Evolutionary conservation across 1,140 invertebrate species (phyloP).

Genomic region (Phymastichus coffea): DNA sequence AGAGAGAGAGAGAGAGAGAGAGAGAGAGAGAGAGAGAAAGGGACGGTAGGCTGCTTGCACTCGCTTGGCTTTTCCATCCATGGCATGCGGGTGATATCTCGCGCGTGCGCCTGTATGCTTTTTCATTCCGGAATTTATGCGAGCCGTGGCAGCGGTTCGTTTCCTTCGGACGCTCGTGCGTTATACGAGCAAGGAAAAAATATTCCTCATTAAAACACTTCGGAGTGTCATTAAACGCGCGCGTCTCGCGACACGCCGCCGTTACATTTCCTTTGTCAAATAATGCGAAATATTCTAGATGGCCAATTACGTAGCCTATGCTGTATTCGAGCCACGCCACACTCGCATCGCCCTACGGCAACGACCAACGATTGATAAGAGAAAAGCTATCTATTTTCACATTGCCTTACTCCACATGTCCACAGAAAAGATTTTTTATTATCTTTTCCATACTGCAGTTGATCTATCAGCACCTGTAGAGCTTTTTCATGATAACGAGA

Average conservation of each 20-base stretch:
- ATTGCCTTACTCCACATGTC: no score
- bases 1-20: not conserved
- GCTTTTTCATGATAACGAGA: no score
- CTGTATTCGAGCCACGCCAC: no score
- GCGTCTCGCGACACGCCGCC: not conserved
- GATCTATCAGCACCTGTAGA: no score
- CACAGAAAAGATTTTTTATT: no score
- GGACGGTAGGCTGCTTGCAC: not conserved
- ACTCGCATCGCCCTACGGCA: no score
- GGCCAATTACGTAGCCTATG: no score
- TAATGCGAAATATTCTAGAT: conserved; percentile 18
- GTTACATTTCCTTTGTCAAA: conserved; percentile 2
- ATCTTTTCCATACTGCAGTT: no score
- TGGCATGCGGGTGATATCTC: conserved; percentile 27
- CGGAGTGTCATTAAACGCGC: conserved; percentile 14
- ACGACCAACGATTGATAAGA: no score
- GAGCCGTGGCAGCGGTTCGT: not conserved
- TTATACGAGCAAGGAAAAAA: conserved; percentile 2
- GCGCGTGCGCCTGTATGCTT: no score
- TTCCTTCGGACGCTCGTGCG: not conserved
- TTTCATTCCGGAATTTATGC: conserved; percentile 22
- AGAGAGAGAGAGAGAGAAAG: conserved; percentile 8
- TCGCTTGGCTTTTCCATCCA: not conserved
- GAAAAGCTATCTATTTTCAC: no score
- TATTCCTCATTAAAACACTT: conserved; percentile 26